phyloP scores from a whole-genome alignment of 2,888 invertebrate genomes.

The Trichopria drosophilae region DNA sequence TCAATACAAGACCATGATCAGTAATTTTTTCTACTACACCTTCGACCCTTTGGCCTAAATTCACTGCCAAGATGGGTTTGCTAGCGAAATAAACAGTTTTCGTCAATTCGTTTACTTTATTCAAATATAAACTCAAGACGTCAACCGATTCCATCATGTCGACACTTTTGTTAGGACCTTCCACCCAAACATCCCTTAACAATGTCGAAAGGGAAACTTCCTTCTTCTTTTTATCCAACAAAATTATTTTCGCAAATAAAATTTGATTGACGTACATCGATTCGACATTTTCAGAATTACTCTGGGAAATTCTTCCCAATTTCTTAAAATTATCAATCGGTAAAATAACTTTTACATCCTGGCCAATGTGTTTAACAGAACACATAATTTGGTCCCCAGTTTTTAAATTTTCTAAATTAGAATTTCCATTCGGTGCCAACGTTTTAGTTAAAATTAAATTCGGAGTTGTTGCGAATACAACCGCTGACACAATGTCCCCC shows the following conservation, averaged over 20 bases:
- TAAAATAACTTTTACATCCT: constrained; percentile 42
- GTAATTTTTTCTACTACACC: constrained; percentile 47
- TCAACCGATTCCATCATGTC: constrained; percentile 44
- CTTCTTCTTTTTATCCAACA: constrained; percentile 37
- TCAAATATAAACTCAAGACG: constrained; percentile 44
- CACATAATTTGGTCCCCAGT: constrained; percentile 45
- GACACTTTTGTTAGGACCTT: constrained; percentile 23
- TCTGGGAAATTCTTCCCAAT: constrained; percentile 38
- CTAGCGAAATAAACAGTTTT: constrained; percentile 38
- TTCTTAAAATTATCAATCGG: constrained; percentile 42
- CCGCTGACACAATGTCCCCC: constrained; percentile 45
- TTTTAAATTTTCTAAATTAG: constrained; percentile 39
- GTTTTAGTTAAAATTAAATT: constrained; percentile 45
- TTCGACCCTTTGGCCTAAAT: constrained; percentile 45
- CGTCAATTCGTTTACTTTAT: constrained; percentile 45
- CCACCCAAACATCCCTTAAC: constrained; percentile 41
- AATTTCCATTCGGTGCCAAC: constrained; percentile 37
- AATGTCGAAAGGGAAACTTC: constrained; percentile 41
- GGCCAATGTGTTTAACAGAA: constrained; percentile 41
- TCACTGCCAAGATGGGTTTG: constrained; percentile 41
- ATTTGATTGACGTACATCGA: constrained; percentile 42
- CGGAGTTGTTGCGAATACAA: constrained; percentile 47
- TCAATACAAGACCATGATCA: constrained; percentile 45
- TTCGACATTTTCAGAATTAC: constrained; percentile 35
- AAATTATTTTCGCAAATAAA: constrained; percentile 42